These are phyloP conservation scores for Xerus rutilus DNA, from an alignment of 2,797 vertebrate species.

Conservation along the genomic window DNA sequence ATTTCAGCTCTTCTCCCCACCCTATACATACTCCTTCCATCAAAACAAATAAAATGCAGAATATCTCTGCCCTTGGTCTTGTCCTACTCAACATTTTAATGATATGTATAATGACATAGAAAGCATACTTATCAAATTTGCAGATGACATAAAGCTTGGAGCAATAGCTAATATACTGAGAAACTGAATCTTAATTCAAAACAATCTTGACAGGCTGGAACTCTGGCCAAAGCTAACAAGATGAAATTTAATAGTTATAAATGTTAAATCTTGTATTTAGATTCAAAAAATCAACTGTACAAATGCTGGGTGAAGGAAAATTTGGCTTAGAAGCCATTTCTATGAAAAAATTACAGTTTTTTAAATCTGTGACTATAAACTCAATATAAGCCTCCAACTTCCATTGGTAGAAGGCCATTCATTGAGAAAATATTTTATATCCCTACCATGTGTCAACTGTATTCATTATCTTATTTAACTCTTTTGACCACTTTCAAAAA, in stretches of 20 bases:
- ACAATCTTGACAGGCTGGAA: conserved; percentile 75
- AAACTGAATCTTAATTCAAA: conserved; percentile 81
- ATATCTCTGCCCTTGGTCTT: conserved; percentile 73
- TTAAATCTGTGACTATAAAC: not conserved
- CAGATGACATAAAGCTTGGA: conserved; percentile 79
- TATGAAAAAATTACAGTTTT: not conserved
- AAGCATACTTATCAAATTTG: conserved; percentile 82
- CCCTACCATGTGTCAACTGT: not conserved
- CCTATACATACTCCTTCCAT: conserved; percentile 38
- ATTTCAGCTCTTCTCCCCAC: not conserved
- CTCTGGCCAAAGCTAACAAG: conserved; percentile 79
- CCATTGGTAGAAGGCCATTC: not conserved
- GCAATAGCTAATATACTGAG: conserved; percentile 71
- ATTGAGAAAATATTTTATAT: conserved; percentile 31
- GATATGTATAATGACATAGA: conserved; percentile 78
- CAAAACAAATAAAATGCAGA: conserved; percentile 75
- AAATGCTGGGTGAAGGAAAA: conserved; percentile 54
- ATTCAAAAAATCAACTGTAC: conserved; percentile 60
- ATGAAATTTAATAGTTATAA: conserved; percentile 81
- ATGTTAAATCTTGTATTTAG: conserved; percentile 74
- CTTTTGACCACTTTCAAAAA: not conserved
- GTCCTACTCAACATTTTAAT: conserved; percentile 80
- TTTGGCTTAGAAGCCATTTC: conserved; percentile 56
- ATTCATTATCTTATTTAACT: conserved; percentile 33
- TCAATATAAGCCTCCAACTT: not conserved